Base-by-base conservation (phyloP, 2,113 vertebrate genomes). In the Chloropsis hardwickii region DNA sequence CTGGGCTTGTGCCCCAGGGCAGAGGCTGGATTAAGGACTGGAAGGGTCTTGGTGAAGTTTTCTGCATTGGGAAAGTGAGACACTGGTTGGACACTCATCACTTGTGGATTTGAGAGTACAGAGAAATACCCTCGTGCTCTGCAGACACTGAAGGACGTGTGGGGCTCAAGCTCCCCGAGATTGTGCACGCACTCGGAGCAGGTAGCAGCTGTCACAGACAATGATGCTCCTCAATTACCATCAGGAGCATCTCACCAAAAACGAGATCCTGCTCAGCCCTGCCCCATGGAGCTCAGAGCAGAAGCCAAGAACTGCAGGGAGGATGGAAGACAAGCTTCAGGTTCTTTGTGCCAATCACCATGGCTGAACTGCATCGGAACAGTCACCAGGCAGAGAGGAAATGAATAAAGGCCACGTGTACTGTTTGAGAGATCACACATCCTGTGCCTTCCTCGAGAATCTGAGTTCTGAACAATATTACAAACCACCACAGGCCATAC, bases 151-250 rank as follows among this genome's bases (percentile, higher is more conserved):
- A 5, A 70, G 88, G 58, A 40, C 0, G 0, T 1, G 16, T 0
- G 4, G 2, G 7, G 51, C 40, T 65, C 40, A 22, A 57, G 62
- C 11, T 35, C 28, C 37, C 28, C 0, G 0, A 60, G 39, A 14
- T 4, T 3, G 15, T 53, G 12, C 4, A 13, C 0, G 0, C 4
- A 27, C 62, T 31, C 18, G 47, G n/a, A 17, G 23, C 42, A 21
- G 24, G n/a, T 6, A n/a, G 27, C 83, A 81, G 24, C 8, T 12
- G 12, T 14, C 62, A 29, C 15, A 39, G 27, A 25, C 47, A 83
- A 35, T 4, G 10, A 29, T 37, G 48, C 12, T 87, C 44, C 48
- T 53, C 37, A 40, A 22, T 6, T 10, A 28, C 31, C 16, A 33
- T 0, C 6, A 64, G 27, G 24, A 86, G 14, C 33, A 50, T 15